These are phyloP conservation scores for Punctoribates punctum DNA, from an alignment of 2,888 invertebrate species.

Conservation along the genomic window DNA sequence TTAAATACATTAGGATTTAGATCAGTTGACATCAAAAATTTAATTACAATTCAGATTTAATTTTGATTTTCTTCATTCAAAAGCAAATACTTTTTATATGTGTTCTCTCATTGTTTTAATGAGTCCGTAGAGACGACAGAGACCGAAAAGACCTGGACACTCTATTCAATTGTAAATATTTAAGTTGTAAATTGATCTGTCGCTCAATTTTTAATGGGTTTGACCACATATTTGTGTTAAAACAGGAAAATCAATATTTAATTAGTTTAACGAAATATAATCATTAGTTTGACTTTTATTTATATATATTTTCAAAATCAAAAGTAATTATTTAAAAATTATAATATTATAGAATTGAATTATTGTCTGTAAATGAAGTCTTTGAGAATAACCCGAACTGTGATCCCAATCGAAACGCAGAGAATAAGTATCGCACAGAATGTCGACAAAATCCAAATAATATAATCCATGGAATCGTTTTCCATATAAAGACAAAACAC, in stretches of 20 bases:
- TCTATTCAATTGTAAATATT: not conserved
- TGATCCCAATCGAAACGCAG: not conserved
- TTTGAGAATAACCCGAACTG: not conserved
- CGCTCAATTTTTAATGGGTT: not conserved
- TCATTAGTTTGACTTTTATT: too few relatives aligned
- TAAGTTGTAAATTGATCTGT: not conserved
- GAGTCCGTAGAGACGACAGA: too few relatives aligned
- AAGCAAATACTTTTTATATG: too few relatives aligned
- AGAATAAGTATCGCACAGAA: not conserved
- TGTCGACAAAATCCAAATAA: not conserved
- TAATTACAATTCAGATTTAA: too few relatives aligned
- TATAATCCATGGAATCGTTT: not conserved
- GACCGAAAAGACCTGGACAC: not conserved
- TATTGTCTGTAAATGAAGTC: not conserved
- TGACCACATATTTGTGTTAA: not conserved
- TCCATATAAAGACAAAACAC: conserved; percentile 23
- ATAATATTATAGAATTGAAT: too few relatives aligned
- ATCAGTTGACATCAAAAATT: too few relatives aligned
- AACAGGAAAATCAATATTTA: conserved; percentile 7
- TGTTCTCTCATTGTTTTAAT: too few relatives aligned
- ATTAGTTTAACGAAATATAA: too few relatives aligned
- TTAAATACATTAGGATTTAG: too few relatives aligned
- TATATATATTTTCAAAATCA: too few relatives aligned
- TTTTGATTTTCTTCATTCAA: too few relatives aligned
- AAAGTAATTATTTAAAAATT: too few relatives aligned